These are phyloP conservation scores for Habropoda laboriosa DNA, from an alignment of 1,140 invertebrate genomes.

Conservation along the genomic window DNA sequence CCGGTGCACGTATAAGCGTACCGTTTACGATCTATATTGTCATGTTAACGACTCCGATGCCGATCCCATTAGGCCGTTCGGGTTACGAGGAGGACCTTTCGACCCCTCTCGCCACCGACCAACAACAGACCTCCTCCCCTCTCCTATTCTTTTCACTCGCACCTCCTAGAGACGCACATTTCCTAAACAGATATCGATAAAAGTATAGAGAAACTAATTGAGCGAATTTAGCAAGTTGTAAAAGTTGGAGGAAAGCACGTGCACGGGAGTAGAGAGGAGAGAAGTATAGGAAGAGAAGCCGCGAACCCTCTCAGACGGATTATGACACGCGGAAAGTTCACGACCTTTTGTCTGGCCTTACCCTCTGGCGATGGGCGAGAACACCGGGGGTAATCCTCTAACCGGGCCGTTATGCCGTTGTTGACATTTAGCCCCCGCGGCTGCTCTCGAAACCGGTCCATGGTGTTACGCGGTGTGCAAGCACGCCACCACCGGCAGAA, in stretches of 20 bases:
- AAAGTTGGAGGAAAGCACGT: no score
- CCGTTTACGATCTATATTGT: conserved; percentile 76
- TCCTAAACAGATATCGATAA: no score
- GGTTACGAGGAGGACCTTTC: background rate
- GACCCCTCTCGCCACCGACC: background rate
- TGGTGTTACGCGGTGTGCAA: conserved; percentile 55
- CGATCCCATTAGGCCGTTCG: conserved; percentile 74
- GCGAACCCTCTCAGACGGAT: conserved; percentile 75
- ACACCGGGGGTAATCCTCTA: conserved; percentile 74
- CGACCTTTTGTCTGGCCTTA: conserved; percentile 77
- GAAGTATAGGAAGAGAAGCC: conserved; percentile 29
- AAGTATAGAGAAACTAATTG: no score
- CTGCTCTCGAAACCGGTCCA: conserved; percentile 71
- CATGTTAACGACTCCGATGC: conserved; percentile 76
- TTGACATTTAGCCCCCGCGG: conserved; percentile 79
- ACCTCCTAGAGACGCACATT: no score
- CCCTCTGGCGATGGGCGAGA: conserved; percentile 54
- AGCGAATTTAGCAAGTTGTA: no score
- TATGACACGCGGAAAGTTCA: conserved; percentile 78
- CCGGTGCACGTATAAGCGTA: conserved; percentile 59
- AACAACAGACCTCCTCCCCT: background rate
- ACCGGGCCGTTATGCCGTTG: conserved; percentile 77
- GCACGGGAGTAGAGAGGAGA: no score
- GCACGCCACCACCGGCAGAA: conserved; percentile 10
- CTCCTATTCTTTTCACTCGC: background rate